phyloP scores from a whole-genome alignment of 2,888 invertebrate species.

The Antheraea yamamai region DNA sequence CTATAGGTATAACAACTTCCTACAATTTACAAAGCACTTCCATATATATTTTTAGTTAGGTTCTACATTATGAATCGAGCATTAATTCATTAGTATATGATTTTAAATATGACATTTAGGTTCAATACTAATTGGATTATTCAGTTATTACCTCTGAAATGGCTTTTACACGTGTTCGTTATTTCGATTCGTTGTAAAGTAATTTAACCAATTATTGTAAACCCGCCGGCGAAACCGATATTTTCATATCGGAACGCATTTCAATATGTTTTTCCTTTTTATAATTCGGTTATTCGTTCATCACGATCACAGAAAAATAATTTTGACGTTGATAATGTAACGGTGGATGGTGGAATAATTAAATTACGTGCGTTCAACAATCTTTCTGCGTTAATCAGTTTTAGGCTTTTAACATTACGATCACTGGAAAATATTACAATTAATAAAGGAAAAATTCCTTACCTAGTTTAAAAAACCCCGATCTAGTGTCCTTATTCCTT shows the following conservation, averaged over 20 bases:
- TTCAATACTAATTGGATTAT: conserved; percentile 3
- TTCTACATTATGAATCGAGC: background rate
- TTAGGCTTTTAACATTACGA: too few relatives aligned
- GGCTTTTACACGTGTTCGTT: background rate
- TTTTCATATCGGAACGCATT: conserved; percentile 7
- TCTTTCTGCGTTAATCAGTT: too few relatives aligned
- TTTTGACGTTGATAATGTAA: background rate
- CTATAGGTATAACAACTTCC: too few relatives aligned
- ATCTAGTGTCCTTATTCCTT: too few relatives aligned
- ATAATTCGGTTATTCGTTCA: background rate
- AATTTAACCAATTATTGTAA: conserved; percentile 6
- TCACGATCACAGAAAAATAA: background rate
- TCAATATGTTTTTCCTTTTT: background rate
- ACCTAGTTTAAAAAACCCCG: too few relatives aligned
- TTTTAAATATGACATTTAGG: background rate
- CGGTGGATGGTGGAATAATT: too few relatives aligned
- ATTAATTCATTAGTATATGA: background rate
- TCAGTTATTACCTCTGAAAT: background rate
- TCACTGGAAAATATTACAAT: too few relatives aligned
- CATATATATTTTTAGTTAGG: background rate
- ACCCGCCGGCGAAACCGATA: background rate
- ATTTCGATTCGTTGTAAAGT: background rate
- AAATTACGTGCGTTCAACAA: too few relatives aligned
- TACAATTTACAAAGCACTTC: background rate
- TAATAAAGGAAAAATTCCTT: too few relatives aligned